phyloP scores from a whole-genome alignment of 1,140 invertebrate genomes.

The Cydia strobilella region DNA sequence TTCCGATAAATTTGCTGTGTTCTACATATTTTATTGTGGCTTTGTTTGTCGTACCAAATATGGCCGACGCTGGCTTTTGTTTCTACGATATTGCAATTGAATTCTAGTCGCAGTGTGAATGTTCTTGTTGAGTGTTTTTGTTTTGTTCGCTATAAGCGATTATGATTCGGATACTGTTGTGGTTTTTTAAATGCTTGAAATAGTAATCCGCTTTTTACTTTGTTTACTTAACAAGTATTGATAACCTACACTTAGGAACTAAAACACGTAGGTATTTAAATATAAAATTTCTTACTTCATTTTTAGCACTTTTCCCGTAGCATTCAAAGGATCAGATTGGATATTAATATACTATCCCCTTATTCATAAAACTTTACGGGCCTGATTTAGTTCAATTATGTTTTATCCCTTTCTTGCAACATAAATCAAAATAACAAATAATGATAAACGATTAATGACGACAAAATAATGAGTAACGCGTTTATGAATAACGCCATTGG shows the following conservation, averaged over 20 bases:
- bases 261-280: no score
- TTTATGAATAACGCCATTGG: no score
- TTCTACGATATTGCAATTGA: conserved; percentile 41
- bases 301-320: no score
- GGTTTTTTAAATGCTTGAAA: not conserved
- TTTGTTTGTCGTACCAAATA: conserved; percentile 47
- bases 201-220: not conserved
- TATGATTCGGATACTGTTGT: not conserved
- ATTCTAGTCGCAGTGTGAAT: conserved; percentile 39
- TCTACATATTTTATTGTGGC: conserved; percentile 49
- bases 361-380: no score
- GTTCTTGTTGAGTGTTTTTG: conserved; percentile 4
- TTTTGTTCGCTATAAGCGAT: not conserved
- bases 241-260: no score
- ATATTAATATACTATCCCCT: not conserved
- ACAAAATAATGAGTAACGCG: no score
- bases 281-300: no score
- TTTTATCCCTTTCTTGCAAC: no score
- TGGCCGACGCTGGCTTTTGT: conserved; percentile 38
- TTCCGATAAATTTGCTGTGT: conserved; percentile 52
- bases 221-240: no score
- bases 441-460: no score
- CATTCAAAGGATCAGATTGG: not conserved
- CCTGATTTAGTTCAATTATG: no score
- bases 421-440: no score